Base-by-base conservation (phyloP, 2,888 invertebrate genomes). In the Lysandra coridon region DNA sequence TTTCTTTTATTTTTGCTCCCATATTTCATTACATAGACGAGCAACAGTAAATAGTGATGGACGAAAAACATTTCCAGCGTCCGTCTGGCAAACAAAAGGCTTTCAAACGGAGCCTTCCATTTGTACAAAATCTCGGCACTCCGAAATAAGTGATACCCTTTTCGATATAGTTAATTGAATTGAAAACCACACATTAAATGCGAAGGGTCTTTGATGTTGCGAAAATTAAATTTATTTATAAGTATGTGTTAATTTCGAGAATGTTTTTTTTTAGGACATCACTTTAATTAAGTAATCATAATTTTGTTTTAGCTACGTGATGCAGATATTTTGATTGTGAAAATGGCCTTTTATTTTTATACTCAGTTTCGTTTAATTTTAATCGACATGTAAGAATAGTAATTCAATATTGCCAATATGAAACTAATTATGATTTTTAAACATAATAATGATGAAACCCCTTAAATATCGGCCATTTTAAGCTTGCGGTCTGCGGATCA, bases 91-190 rank as follows among this genome's bases (percentile, higher is more conserved):
- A 89, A 90, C 87, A 90, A 89, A 87, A 82, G 85, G 84, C 83
- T 85, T 83, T 84, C 83, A 80, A 82, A 86, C 85, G 84, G 86
- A 88, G 85, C 85, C 85, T 85, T 85, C 84, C 87, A 88, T 88
- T 88, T 88, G 85, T 86, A 84, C 84, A 79, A 86, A 87, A 86
- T 85, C 83, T 87, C 85, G n/a, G 44, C 60, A 74, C 75, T 79
- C 62, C 62, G 79, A 79, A 74, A 62, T 62, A 60, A 79, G 74
- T 30, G 74, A 62, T 23, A 79, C 74, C 79, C 79, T 75, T 79
- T 79, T 79, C 74, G 60, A 74, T 60, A 76, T 73, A 57, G 40
- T 62, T 75, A 79, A 79, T 79, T 75, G 75, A 79, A 79, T 79
- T 79, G 60, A 44, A 74, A 49, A 75, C 79, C 79, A 79, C 75